Percentiles rank a stretch among this genome's conserved stretches.
Conservation (phyloP, 1,140 invertebrate genomes). For the Tetraneura akinire region DNA sequence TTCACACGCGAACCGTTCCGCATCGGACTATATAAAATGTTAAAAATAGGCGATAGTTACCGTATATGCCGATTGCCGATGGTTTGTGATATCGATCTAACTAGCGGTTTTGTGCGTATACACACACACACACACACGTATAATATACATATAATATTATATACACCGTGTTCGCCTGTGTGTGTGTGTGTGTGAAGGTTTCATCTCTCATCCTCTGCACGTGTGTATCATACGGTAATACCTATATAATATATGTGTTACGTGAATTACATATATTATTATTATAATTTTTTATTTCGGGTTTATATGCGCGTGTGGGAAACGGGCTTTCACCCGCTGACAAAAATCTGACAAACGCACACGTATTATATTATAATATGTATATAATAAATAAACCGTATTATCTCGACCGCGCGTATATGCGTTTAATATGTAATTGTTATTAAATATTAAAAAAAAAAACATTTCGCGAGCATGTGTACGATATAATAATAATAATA, state of each 20-base stretch:
- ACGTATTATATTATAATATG: not conserved
- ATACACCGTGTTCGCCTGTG: no score
- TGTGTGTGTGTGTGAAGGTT: no score
- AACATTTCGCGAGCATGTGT: no score
- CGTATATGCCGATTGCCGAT: not conserved
- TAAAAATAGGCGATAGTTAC: slow-evolving; percentile 34
- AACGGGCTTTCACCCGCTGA: not conserved
- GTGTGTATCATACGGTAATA: no score
- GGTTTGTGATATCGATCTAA: slow-evolving; percentile 19
- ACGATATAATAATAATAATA: no score
- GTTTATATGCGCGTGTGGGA: not conserved
- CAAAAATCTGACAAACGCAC: slow-evolving; percentile 7
- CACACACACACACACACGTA: no score
- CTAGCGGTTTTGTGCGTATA: not conserved
- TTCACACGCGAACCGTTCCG: no score
- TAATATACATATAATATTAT: no score
- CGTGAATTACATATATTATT: not conserved
- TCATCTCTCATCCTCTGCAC: no score
- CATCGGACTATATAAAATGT: not conserved
- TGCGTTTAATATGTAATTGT: no score
- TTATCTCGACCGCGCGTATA: not conserved
- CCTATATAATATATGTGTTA: not conserved
- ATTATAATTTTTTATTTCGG: not conserved
- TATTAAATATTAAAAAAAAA: no score
- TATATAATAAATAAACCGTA: not conserved